Evolutionary conservation across 2,888 invertebrate genomes (phyloP), one percentile per base, ranked within the genome.

Genomic region (Diadegma fenestrale): DNA sequence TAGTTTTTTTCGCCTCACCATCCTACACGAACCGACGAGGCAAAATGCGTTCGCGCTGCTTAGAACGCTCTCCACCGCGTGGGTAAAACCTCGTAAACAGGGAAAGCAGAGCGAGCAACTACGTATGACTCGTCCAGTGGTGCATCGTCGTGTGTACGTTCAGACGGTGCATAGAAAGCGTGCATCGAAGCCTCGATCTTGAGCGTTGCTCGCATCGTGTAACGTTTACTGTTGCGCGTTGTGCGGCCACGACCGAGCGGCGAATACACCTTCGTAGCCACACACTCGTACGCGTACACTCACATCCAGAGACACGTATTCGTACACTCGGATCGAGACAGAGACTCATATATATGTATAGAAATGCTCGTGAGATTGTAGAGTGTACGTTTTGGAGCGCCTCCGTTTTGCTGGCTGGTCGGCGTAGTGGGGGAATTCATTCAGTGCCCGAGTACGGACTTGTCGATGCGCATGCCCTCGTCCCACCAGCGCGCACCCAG

Each of bases 381-480:
- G 68, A 76, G 68, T 58, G 51, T 58, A 48, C 61, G 54, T 69
- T n/a, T n/a, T 43, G 69, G 79, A 75, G 69, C 68, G 79, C 80
- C 71, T 61, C 63, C 75, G 73, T 79, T 77, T 66, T 63, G 41
- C 78, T 37, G 8, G 37, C 64, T 33, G 26, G 41, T 33, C 26
- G 10, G 8, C 19, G 45, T 80, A n/a, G 89, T 88, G 89, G 89
- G 93, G 92, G 92, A 87, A 89, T 93, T 93, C 93, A 93, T 93
- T 93, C 93, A 93, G 91, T 88, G 90, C 64, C 54, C 89, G 89
- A 90, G 90, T 89, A 85, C 88, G 87, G 86, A 86, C 82, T 79
- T 71, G 80, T 81, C 83, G 77, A 73, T 54, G 92, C 93, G 91
- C 93, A 92, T 91, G 93, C 93, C 91, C 91, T 79, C 30, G 22